Evolutionary conservation across 2,797 vertebrate species (phyloP), one percentile per base, ranked within the genome.

Genomic region (Leuciscus waleckii): DNA sequence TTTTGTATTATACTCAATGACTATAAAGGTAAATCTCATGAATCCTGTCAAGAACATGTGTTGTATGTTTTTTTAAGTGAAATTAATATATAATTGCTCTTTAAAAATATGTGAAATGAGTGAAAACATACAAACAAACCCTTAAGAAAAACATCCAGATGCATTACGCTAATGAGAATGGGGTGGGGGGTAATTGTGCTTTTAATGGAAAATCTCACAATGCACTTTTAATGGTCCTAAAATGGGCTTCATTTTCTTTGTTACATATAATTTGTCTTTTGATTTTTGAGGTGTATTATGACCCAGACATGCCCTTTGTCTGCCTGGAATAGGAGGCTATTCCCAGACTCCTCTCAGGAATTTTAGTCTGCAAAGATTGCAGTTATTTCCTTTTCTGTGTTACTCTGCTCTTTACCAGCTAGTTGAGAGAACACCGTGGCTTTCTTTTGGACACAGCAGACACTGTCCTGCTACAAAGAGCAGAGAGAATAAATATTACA

Each of bases 121-220:
- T 41, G 17, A 39, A 58, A 73, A 63, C 41, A 78, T 63, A 43
- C 54, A 68, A 69, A 54, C 79, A 68, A 51, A 9, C 63, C 63
- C 63, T 80, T 54, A 68, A 80, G 79, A 51, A 54, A 80, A 80
- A 49, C 79, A 54, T 80, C 63, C 79, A 80, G 79, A 80, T 80
- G 63, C 21, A 68, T 69, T 68, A 80, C 68, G 63, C 63, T 80
- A 80, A 80, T 80, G 63, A 80, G 43, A 49, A 68, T 16, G 4
- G 19, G 41, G 41, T 63, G 19, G 26, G 11, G 26, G 41, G 63
- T 16, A 43, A 46, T 68, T 80, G 17, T 5, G 9, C 41, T 68
- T 35, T 21, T 49, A 32, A 49, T 68, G 63, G 7, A 49, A n/a
- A 54, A 68, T 49, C 63, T 49, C 4, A 0, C 21, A 35, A 54